Evolutionary conservation across 1,140 invertebrate genomes (phyloP), one percentile per base, ranked within the genome.

Genomic region (Mycetomoellerius zeteki): DNA sequence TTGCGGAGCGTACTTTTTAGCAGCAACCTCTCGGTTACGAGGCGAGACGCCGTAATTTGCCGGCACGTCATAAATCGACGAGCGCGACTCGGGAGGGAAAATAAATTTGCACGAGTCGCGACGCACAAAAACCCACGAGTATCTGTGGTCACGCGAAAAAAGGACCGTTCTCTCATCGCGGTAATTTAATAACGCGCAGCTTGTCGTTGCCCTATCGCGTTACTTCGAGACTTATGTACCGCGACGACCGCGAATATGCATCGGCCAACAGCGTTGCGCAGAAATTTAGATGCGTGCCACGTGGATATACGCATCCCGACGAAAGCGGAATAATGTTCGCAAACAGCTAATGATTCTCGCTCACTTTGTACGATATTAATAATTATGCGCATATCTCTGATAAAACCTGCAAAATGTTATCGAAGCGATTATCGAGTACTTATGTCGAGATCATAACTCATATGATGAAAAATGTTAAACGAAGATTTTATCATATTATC

Each of bases 131-230:
- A 54, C 27, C n/a, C 64, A 47, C 33, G 80, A n/a, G 47, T 52
- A 19, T 77, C 58, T 21, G 33, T 7, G 75, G 37, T 24, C 75
- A 50, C 64, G 75, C n/a, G 62, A 82, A 56, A 43, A 14, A 43
- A 24, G 21, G 21, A 33, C 21, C 65, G 65, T 62, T 60, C 58
- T 69, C 77, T 81, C 77, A 81, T 81, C 64, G 85, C 65, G 64
- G 88, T 87, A 88, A 91, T 91, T 91, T 91, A 91, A 92, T 91
- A 92, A 91, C 62, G 69, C 64, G 30, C 62, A 65, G 33, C 60
- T 73, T 88, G 69, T 82, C 67, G 69, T 65, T 77, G 64, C 56
- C 85, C 90, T 91, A 91, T 92, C 91, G 80, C 85, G 89, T 92
- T 92, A 88, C 90, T 54, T 65, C 47, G 65, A 80, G 71, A 86